Conservation (phyloP, 2,888 invertebrate species). For the Augochlorella aurata region DNA sequence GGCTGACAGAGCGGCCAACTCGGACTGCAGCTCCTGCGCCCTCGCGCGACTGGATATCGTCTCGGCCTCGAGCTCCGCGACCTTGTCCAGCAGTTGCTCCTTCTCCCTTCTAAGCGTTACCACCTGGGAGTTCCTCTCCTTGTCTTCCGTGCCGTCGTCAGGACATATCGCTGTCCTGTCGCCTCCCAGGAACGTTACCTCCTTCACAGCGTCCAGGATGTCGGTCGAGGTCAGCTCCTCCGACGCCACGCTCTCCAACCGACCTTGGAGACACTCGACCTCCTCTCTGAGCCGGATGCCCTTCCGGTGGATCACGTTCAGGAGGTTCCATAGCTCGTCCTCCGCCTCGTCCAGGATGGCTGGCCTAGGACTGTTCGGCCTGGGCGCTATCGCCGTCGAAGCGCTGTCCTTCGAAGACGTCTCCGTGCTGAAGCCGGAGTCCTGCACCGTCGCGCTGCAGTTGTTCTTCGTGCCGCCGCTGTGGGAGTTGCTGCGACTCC, state of each 20-base stretch:
- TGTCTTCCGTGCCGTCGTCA: constrained; percentile 65
- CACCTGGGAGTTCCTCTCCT: constrained; percentile 83
- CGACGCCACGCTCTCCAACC: constrained; percentile 77
- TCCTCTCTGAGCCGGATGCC: constrained; percentile 88
- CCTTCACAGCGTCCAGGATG: constrained; percentile 78
- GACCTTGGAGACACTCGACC: constrained; percentile 86
- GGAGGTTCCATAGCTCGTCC: constrained; percentile 92
- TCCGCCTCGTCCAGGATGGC: constrained; percentile 84
- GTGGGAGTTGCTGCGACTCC: constrained; percentile 86
- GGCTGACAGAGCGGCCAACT: constrained; percentile 84
- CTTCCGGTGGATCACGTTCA: constrained; percentile 93
- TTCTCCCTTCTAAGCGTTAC: constrained; percentile 87
- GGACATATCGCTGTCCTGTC: constrained; percentile 66
- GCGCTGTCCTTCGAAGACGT: constrained; percentile 91
- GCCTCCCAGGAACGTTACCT: constrained; percentile 55
- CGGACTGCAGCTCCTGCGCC: constrained; percentile 86
- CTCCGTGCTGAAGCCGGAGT: constrained; percentile 95
- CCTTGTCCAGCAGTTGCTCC: constrained; percentile 88
- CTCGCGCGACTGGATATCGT: constrained; percentile 87
- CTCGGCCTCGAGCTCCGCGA: constrained; percentile 91
- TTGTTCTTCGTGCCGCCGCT: constrained; percentile 86
- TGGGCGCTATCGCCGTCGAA: constrained; percentile 83
- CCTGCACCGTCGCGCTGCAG: constrained; percentile 87
- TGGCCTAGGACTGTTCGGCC: constrained; percentile 77
- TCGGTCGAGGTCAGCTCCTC: constrained; percentile 79